Evolutionary conservation across 2,888 invertebrate species (phyloP), one percentile per base, ranked within the genome.

Genomic region (Morpho achilles): DNA sequence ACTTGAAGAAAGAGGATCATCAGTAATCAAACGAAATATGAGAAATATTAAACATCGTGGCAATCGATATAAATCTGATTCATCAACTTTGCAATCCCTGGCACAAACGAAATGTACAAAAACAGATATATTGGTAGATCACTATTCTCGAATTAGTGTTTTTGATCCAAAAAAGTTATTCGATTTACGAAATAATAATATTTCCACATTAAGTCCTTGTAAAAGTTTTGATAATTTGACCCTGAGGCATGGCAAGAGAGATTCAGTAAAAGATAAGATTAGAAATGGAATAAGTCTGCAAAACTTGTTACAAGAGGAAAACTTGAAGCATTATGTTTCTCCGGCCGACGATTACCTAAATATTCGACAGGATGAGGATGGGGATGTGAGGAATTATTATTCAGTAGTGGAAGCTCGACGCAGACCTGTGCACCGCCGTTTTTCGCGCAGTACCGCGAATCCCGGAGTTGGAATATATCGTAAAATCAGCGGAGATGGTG

Each of bases 211-310:
- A 51, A 71, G 80, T 48, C 77, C 89, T 1, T 91, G 89, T 59
- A 91, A 91, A 71, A 91, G 91, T 73, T 83, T 90, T 63, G 91
- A 91, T 67, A 91, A 90, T 65, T 77, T 91, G 64, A 84, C 82
- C n/a, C 66, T 81, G 32, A 82, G 76, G 63, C 76, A 79, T 8
- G 66, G 67, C 1, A 80, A 75, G 60, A 80, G 73, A 43, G 73
- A 74, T 41, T 53, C 62, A 9, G 64, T 63, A 10, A 78, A 71
- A 64, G 75, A 77, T 50, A 83, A 73, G 66, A 76, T 85, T 62
- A 78, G 77, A 65, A 81, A 77, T 59, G 89, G 89, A 0, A 70
- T 70, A 16, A 90, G 90, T 70, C 80, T 90, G 50, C 90, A 90
- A 66, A 88, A 85, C 69, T 79, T 90, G 60, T 62, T 73, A 7